Percentiles rank a stretch among this genome's conserved stretches.
phyloP scores from a whole-genome alignment of 2,113 vertebrate species.

The Megaleporinus macrocephalus region DNA sequence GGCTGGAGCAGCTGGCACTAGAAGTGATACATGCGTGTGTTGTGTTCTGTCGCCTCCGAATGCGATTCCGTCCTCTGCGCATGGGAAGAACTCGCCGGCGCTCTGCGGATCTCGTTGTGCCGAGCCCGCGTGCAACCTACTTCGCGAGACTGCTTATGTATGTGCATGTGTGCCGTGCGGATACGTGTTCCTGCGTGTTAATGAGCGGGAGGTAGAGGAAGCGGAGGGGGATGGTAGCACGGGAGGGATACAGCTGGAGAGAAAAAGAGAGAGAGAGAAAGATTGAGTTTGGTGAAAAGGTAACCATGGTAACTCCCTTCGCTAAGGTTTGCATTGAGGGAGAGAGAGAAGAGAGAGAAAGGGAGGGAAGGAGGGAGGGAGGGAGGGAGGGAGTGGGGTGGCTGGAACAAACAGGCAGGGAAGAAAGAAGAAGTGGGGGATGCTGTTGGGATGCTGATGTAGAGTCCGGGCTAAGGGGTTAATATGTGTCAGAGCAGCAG shows the following conservation, averaged over 20 bases:
- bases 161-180: slow-evolving; percentile 9
- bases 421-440: background rate
- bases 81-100: background rate
- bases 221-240: slow-evolving; percentile 56
- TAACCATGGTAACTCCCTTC: slow-evolving; percentile 80
- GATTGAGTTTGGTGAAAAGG: slow-evolving; percentile 75
- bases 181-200: slow-evolving; percentile 55
- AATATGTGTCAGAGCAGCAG: slow-evolving; percentile 68
- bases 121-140: background rate
- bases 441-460: slow-evolving; percentile 16
- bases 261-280: slow-evolving; percentile 49
- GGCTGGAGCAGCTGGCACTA: slow-evolving; percentile 13
- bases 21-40: slow-evolving; percentile 4
- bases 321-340: slow-evolving; percentile 74
- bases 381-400: slow-evolving; percentile 4
- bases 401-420: slow-evolving; percentile 16
- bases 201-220: slow-evolving; percentile 57
- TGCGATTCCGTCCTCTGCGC: background rate
- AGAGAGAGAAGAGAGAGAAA: slow-evolving; percentile 48
- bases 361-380: background rate
- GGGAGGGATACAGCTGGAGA: slow-evolving; percentile 72
- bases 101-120: background rate
- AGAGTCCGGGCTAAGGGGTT: slow-evolving; percentile 65
- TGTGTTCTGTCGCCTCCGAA: background rate
- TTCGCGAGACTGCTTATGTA: slow-evolving; percentile 10